A percentile compares a stretch with the other conserved stretches of the same genome.
These are phyloP conservation scores for Tetranychus truncatus DNA, from an alignment of 2,888 invertebrate genomes.

Conservation along the genomic window DNA sequence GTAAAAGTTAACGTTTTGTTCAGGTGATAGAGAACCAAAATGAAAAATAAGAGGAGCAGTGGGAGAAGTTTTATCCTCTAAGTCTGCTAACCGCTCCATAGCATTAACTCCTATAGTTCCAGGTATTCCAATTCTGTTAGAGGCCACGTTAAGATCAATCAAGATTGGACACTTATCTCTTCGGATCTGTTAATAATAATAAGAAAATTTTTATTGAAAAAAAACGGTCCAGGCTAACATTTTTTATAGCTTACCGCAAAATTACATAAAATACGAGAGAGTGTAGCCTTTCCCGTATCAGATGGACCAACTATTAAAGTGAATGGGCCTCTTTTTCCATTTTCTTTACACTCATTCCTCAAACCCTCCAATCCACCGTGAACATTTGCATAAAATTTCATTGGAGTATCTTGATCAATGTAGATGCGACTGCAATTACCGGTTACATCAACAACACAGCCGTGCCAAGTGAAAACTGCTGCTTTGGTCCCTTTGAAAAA, in stretches of 20 bases:
- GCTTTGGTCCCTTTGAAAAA: constrained; percentile 78
- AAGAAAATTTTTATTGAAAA: not conserved
- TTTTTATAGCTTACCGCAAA: constrained; percentile 50
- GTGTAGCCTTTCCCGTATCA: constrained; percentile 89
- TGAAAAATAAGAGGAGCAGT: constrained; percentile 82
- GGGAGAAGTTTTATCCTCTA: constrained; percentile 86
- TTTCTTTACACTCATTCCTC: constrained; percentile 57
- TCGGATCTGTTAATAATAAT: constrained; percentile 3
- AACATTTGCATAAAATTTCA: constrained; percentile 83
- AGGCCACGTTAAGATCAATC: constrained; percentile 88
- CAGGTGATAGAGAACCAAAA: constrained; percentile 65
- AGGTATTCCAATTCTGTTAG: constrained; percentile 74
- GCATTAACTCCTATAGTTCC: constrained; percentile 54
- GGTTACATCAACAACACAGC: constrained; percentile 57
- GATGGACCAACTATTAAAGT: constrained; percentile 75
- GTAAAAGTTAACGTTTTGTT: constrained; percentile 59
- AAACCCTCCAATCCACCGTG: constrained; percentile 85
- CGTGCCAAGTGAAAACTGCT: constrained; percentile 89
- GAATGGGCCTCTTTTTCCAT: constrained; percentile 51
- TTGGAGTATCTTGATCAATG: constrained; percentile 86
- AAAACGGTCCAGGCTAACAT: constrained; percentile 35
- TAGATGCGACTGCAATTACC: constrained; percentile 86
- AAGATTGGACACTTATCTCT: constrained; percentile 50
- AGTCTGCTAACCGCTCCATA: constrained; percentile 65
- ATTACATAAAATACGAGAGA: constrained; percentile 69